phyloP scores from a whole-genome alignment of 2,113 vertebrate species.

The Tragelaphus scriptus region DNA sequence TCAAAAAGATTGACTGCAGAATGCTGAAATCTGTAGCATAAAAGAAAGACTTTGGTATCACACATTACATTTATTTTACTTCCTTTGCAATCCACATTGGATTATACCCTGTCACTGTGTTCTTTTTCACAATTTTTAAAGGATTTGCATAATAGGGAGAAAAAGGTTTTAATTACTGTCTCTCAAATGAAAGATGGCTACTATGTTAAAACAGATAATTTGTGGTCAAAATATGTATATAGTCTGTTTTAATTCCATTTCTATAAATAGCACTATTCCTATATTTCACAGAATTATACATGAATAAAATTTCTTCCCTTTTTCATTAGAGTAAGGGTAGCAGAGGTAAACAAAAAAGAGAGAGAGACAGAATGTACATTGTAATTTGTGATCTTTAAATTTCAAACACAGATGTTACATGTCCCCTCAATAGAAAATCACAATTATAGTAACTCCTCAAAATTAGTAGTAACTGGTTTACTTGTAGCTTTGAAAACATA shows the following conservation, averaged over 20 bases:
- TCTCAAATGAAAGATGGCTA: background rate
- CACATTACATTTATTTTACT: background rate
- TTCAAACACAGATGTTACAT: background rate
- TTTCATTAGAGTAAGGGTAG: background rate
- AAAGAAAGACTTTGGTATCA: background rate
- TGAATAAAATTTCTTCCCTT: background rate
- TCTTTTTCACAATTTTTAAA: slow-evolving; percentile 24
- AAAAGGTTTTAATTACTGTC: background rate
- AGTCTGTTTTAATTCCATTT: background rate
- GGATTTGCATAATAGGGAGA: background rate
- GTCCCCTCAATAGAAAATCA: background rate
- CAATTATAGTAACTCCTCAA: background rate
- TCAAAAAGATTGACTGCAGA: background rate
- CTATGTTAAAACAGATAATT: slow-evolving; percentile 12
- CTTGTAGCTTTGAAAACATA: background rate
- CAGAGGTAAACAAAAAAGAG: background rate
- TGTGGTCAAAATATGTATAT: background rate
- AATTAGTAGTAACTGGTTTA: background rate
- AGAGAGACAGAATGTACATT: background rate
- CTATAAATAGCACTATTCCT: background rate
- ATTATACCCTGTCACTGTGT: background rate
- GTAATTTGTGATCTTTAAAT: background rate
- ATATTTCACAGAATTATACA: background rate
- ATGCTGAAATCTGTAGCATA: background rate
- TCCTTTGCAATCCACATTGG: background rate